Percentiles rank a stretch among this genome's conserved stretches.
Evolutionary conservation across 2,113 vertebrate species (phyloP).

Genomic region (Tychaedon coryphoeus): DNA sequence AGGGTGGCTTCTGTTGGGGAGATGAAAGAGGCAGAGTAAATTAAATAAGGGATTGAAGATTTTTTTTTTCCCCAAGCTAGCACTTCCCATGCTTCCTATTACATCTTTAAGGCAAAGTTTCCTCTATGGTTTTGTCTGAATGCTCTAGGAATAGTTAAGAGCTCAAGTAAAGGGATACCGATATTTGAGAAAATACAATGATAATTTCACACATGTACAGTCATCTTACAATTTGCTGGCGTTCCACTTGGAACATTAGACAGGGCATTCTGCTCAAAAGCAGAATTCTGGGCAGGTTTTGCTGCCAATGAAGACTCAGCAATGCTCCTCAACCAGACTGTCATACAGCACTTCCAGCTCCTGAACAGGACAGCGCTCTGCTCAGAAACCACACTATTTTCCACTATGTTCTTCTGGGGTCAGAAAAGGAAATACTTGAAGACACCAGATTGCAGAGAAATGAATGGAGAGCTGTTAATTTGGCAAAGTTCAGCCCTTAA

Average conservation of each 20-base stretch:
- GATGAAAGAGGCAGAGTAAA: background rate
- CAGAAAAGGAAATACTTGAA: background rate
- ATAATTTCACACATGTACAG: background rate
- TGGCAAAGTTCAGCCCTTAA: background rate
- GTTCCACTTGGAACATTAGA: background rate
- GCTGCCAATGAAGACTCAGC: background rate
- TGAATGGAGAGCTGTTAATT: background rate
- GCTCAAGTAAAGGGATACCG: fast-evolving
- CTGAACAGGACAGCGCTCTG: fast-evolving
- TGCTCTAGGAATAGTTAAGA: background rate
- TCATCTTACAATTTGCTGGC: background rate
- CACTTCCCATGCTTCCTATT: background rate
- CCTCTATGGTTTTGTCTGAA: background rate
- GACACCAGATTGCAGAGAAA: background rate
- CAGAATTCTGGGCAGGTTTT: background rate
- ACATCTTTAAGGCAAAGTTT: background rate
- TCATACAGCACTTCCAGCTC: fast-evolving
- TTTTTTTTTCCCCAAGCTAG: background rate
- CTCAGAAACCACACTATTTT: background rate
- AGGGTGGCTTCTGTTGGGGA: background rate
- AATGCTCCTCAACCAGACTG: background rate
- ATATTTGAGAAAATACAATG: background rate
- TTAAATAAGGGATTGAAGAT: background rate
- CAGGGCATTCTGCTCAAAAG: background rate
- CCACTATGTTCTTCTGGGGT: background rate